Evolutionary conservation across 2,797 vertebrate species (phyloP), one percentile per base, ranked within the genome.

Genomic region (Dromococcyx pavoninus): DNA sequence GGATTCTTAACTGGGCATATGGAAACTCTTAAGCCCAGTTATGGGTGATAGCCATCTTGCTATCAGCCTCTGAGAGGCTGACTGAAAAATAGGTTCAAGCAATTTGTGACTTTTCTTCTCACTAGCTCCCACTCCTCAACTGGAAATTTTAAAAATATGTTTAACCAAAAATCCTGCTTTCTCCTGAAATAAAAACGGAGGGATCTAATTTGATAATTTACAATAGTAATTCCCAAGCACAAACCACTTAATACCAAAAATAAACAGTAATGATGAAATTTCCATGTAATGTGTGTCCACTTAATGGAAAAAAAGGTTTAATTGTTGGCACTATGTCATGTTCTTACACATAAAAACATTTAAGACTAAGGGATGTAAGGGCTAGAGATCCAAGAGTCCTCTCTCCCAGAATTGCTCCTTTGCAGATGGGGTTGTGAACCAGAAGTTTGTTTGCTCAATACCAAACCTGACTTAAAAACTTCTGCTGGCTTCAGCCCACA

Each of bases 11-110:
- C 35, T 62, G 60, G 32, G 13, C 80, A 39, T 90, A 70, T 93
- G 94, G 80, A 95, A 95, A 57, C 73, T 66, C 64, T 95, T 88
- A 90, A 72, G 33, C 70, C 37, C 44, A 44, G 30, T 93, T 91
- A 87, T 16, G 64, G 43, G 51, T 82, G 80, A 85, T 83, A 73
- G 77, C 51, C 27, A 60, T 71, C 80, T 94, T 0, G 3, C 35
- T 76, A 41, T 81, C 89, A 69, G n/a, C 46, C 50, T 91, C 54
- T 0, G 0, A 10, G 33, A 84, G 13, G 30, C 51, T 86, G 44
- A 25, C 74, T 79, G 41, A 72, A 93, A 93, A 93, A 51, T 13
- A 41, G 17, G 41, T 30, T 58, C 15, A 70, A 85, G 60, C 2
- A 7, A 14, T 73, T 13, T 61, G 54, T 39, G 12, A 67, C 44